These are phyloP conservation scores for Hipposideros larvatus DNA, from an alignment of 2,797 vertebrate species.

Conservation along the genomic window DNA sequence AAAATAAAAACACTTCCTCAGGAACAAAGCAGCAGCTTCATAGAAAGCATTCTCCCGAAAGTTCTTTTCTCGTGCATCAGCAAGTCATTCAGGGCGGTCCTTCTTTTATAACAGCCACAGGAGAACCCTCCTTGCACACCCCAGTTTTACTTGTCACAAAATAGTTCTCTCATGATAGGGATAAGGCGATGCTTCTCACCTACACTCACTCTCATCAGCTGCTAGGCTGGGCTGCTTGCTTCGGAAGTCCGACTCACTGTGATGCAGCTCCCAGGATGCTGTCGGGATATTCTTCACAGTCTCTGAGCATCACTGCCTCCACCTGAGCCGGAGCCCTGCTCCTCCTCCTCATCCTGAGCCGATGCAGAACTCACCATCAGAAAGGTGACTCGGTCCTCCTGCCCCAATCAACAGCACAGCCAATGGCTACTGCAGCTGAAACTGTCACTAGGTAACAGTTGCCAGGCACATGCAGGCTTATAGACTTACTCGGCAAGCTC, in stretches of 20 bases:
- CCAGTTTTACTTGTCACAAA: conserved; percentile 73
- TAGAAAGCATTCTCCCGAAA: conserved; percentile 85
- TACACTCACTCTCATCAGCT: conserved; percentile 83
- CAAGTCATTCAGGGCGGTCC: conserved; percentile 81
- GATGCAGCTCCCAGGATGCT: conserved; percentile 92
- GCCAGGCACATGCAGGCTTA: conserved; percentile 91
- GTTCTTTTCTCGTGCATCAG: conserved; percentile 84
- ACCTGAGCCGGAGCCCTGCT: conserved; percentile 92
- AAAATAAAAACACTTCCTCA: conserved; percentile 75
- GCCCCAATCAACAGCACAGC: conserved; percentile 87
- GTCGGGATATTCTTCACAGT: conserved; percentile 89
- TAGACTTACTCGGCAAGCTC: conserved; percentile 89
- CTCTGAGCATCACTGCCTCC: conserved; percentile 88
- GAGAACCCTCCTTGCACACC: conserved; percentile 73
- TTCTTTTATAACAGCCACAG: conserved; percentile 82
- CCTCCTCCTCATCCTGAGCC: conserved; percentile 85
- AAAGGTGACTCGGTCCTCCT: conserved; percentile 87
- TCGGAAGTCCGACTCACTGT: conserved; percentile 76
- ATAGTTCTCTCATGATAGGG: conserved; percentile 78
- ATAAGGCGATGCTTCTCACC: conserved; percentile 83
- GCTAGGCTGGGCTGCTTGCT: conserved; percentile 75
- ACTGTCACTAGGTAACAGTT: conserved; percentile 94
- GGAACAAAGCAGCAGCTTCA: conserved; percentile 83
- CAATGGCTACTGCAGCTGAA: conserved; percentile 91
- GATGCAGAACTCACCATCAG: conserved; percentile 89